Evolutionary conservation across 1,140 invertebrate genomes (phyloP), one percentile per base, ranked within the genome.

Genomic region (Papilio aristodemus): DNA sequence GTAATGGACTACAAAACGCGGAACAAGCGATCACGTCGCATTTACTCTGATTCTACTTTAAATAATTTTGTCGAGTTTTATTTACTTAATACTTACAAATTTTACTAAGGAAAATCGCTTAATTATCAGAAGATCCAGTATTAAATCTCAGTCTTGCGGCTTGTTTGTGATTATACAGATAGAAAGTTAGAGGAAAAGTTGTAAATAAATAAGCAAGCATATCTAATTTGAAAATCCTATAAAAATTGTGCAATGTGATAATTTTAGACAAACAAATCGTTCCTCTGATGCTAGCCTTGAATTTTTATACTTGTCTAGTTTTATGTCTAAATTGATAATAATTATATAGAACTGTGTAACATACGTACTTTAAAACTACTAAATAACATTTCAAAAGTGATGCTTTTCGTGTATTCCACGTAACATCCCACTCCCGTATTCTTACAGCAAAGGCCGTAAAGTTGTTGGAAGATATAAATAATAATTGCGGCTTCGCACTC

Each of bases 401-500:
- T 54, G 46, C 22, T 22, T 50, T 54, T 25, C 19, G 17, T 54
- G 22, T 19, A 54, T 10, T 54, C 4, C 43, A 19, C 10, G 43
- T 50, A 22, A 50, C 4, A 50, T 7, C 17, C 43, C 43, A 3
- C 27, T 54, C 46, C 22, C 10, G 46, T 54, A 54, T 54, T 54
- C 46, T 13, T 54, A 54, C 19, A 54, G 41, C n/a, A n/a, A 66
- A 66, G 43, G 63, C 63, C 32, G 43, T 66, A 66, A 66, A 66
- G 19, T 46, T 66, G 25, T 2, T 32, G 2, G 41, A 32, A 36
- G 43, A 50, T 32, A 66, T 66, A 66, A 66, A 66, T 66, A 66
- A 66, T 66, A 66, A 66, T 66, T 66, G 63, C 63, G 63, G 63
- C 63, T 43, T 66, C 39, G 41, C 25, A 46, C 63, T 43, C 38